Conservation (phyloP, 35 echinoderm and acorn worm species). For the Heliocidaris tuberculata region DNA sequence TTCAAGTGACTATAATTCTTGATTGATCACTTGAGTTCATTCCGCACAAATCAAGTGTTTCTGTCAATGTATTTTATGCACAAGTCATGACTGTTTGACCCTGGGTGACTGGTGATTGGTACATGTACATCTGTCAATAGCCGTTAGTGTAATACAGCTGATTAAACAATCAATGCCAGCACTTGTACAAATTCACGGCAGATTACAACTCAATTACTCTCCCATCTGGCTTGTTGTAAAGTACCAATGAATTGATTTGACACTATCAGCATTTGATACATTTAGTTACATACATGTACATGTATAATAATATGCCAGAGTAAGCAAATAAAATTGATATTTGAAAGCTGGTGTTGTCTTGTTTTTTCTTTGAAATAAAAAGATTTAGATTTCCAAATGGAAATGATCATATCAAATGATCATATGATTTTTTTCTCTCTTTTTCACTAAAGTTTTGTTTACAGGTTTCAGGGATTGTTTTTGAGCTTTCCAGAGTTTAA, state of each 20-base stretch:
- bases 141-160: neutral
- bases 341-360: no score
- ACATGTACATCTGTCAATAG: neutral
- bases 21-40: neutral
- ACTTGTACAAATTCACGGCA: neutral
- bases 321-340: no score
- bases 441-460: no score
- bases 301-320: no score
- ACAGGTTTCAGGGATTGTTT: no score
- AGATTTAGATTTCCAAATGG: no score
- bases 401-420: no score
- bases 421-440: no score
- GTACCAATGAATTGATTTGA: neutral
- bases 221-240: neutral
- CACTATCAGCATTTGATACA: neutral
- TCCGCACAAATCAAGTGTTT: neutral
- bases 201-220: slow-evolving; percentile 5
- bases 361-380: no score
- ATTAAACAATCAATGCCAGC: neutral
- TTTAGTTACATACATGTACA: no score
- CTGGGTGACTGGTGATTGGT: no score
- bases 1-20: neutral
- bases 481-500: no score
- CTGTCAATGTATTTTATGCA: neutral
- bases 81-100: neutral